Evolutionary conservation across 2,888 invertebrate genomes (phyloP).

Genomic region (Trimorus sp.): DNA sequence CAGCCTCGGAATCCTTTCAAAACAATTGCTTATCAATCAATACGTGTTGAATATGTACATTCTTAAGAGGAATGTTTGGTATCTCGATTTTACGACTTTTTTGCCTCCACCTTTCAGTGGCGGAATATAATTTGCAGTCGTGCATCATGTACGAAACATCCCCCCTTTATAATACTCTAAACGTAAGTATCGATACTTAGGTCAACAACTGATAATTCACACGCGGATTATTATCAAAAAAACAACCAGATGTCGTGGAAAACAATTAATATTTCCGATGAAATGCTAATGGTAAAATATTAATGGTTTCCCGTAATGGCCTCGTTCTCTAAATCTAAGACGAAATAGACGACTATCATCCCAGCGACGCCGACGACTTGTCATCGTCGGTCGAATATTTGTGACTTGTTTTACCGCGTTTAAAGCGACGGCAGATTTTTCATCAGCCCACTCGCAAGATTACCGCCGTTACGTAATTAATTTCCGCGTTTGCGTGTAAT

Average conservation of each 20-base stretch:
- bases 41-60: constrained; percentile 42
- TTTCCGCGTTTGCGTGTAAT: constrained; percentile 14
- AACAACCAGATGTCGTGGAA: constrained; percentile 40
- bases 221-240: constrained; percentile 25
- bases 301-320: constrained; percentile 52
- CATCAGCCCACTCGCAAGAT: too few relatives aligned
- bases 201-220: constrained; percentile 50
- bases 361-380: constrained; percentile 13
- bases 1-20: not conserved
- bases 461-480: constrained; percentile 4
- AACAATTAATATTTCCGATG: constrained; percentile 37
- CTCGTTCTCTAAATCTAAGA: constrained; percentile 43
- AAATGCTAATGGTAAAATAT: constrained; percentile 22
- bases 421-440: too few relatives aligned
- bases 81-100: not conserved
- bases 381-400: not conserved
- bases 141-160: constrained; percentile 27
- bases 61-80: constrained; percentile 25
- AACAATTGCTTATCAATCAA: constrained; percentile 27
- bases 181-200: constrained; percentile 23
- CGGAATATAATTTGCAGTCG: not conserved
- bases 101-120: not conserved
- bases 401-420: not conserved
- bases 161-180: constrained; percentile 31
- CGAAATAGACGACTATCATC: constrained; percentile 37